Percentiles rank a stretch among this genome's conserved stretches.
phyloP scores from a whole-genome alignment of 1,140 invertebrate genomes.

The Penaeus vannamei region DNA sequence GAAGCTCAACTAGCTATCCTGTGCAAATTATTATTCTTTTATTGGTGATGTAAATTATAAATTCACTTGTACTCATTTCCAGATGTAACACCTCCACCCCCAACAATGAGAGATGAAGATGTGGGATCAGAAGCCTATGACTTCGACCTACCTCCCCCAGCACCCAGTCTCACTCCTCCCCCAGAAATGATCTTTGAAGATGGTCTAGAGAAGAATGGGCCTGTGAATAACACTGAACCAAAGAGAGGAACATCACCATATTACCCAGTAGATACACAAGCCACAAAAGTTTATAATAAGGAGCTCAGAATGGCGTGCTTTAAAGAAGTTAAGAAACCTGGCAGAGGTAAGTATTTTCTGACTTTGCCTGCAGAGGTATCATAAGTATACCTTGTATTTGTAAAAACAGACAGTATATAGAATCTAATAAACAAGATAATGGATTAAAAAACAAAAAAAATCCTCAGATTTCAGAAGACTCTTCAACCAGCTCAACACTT shows the following conservation, averaged over 20 bases:
- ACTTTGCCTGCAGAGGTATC: not conserved
- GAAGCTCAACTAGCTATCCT: too few species aligned
- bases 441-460: conserved; percentile 70
- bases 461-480: conserved; percentile 82
- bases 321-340: conserved; percentile 80
- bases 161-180: conserved; percentile 36
- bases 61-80: conserved; percentile 2
- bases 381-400: conserved; percentile 64
- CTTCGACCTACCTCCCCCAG: conserved; percentile 24
- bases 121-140: conserved; percentile 32
- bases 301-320: conserved; percentile 75
- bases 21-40: too few species aligned
- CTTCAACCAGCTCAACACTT: conserved; percentile 79
- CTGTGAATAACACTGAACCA: conserved; percentile 43
- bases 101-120: conserved; percentile 51
- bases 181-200: not conserved
- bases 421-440: conserved; percentile 69
- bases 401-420: conserved; percentile 71
- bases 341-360: conserved; percentile 76
- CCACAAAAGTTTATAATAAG: conserved; percentile 76
- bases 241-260: conserved; percentile 45
- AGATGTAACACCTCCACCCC: conserved; percentile 54
- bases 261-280: conserved; percentile 72
- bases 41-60: not conserved
- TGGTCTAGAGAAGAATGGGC: conserved; percentile 43